Base-by-base conservation (phyloP, 37 sponge, comb jelly and placozoan species). In the Oscarella lobularis region DNA sequence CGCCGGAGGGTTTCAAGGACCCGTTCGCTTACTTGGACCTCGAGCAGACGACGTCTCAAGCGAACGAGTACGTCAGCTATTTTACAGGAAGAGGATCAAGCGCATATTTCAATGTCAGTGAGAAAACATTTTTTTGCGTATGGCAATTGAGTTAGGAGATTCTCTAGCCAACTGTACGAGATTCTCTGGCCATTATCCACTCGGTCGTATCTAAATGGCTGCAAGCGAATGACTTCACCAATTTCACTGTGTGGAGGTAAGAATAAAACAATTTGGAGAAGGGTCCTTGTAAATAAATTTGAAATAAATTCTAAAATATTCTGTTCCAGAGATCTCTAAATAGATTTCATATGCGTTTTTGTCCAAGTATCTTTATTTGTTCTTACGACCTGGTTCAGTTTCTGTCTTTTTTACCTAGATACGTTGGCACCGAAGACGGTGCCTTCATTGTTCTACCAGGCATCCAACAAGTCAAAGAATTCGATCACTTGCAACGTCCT, bases 1-100 rank as follows among this genome's bases (percentile, higher is more conserved):
- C 71, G 6, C 71, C 71, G 6, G 71, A 68, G 31, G 71, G 29
- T 32, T 68, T 68, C 31, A 68, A 4, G 31, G 71, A 68, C 31
- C 71, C 71, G 71, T 4, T 14, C 4, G 4, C 5, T 5, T 68
- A 68, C 33, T 20, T 68, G 6, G 31, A 68, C 33, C 29, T 68
- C 33, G 35, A 32, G 71, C 35, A 68, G 71, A 29, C 71, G 71
- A 68, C 71, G 6, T 29, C 29, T 5, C 6, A 68, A 29, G 71
- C 33, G 5, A 20, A 4, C 4, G 29, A 68, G 71, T 29, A 29
- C 4, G 29, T 68, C 35, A 68, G 33, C 31, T 68, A 68, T 14
- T 14, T 68, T 4, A 14, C 29, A 34, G 71, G 71, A 5, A 32
- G 71, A 29, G 6, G 6, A 5, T 34, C 71, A 5, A 68, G 33